Evolutionary conservation across 2,797 vertebrate genomes (phyloP).

Genomic region (Eidolon dupreanum): DNA sequence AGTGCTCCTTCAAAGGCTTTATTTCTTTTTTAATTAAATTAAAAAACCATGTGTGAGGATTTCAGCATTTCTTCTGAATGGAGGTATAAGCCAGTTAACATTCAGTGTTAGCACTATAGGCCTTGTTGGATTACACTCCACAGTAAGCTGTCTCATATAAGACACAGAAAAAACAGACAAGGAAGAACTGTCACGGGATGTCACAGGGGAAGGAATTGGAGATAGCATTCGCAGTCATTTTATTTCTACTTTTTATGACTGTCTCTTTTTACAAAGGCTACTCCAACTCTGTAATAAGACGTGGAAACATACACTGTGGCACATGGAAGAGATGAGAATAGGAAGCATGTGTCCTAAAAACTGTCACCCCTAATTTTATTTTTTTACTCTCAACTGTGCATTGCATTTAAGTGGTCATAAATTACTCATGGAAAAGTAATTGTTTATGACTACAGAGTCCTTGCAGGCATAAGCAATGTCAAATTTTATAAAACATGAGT

Average conservation of each 20-base stretch:
- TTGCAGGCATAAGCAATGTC: background rate
- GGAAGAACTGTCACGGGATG: background rate
- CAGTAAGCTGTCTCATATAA: background rate
- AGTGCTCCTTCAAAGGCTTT: background rate
- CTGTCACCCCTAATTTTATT: background rate
- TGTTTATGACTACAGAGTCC: background rate
- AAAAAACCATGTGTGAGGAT: background rate
- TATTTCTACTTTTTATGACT: background rate
- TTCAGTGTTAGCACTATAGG: background rate
- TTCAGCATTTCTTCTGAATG: background rate
- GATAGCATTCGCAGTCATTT: background rate
- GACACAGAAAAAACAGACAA: background rate
- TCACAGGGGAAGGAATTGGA: background rate
- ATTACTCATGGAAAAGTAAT: background rate
- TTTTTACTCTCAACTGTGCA: background rate
- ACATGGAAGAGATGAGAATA: background rate
- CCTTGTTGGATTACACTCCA: background rate
- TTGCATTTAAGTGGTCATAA: background rate
- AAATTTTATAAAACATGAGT: conserved; percentile 10
- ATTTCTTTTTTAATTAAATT: background rate
- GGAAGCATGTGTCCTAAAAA: background rate
- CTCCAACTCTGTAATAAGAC: background rate
- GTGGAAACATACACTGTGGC: background rate
- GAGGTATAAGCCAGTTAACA: background rate
- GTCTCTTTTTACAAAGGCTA: background rate